Conservation (phyloP, 2,797 vertebrate genomes). For the Todus mexicanus region DNA sequence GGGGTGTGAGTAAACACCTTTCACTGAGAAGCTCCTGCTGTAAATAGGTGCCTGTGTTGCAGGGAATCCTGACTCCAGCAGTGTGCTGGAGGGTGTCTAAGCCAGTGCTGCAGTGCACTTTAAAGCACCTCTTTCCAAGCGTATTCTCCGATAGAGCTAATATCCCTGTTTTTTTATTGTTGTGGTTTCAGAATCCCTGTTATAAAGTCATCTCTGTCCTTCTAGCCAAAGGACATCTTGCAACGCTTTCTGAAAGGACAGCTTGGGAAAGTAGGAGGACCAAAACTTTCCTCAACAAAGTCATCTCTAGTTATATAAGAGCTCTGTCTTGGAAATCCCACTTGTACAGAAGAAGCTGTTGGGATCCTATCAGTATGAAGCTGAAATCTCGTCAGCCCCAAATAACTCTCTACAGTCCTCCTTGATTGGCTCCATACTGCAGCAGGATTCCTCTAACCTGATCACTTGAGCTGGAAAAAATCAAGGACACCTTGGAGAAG, state of each 20-base stretch:
- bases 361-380: background rate
- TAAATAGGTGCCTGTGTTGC: background rate
- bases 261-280: background rate
- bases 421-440: background rate
- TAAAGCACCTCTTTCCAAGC: background rate
- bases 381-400: background rate
- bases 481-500: background rate
- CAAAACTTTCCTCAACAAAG: background rate
- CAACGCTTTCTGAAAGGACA: background rate
- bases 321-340: background rate
- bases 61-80: background rate
- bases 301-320: background rate
- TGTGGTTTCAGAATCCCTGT: background rate
- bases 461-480: background rate
- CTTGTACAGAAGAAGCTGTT: accelerated
- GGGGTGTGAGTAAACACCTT: background rate
- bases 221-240: background rate
- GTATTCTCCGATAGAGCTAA: background rate
- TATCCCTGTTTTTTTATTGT: background rate
- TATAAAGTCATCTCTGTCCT: background rate
- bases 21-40: background rate
- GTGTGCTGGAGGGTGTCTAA: background rate
- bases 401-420: background rate
- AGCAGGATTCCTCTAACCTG: background rate
- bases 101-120: background rate